Percentiles rank a stretch among this genome's conserved stretches.
Conservation (phyloP, 2,113 vertebrate species). For the Lepidothrix coronata region DNA sequence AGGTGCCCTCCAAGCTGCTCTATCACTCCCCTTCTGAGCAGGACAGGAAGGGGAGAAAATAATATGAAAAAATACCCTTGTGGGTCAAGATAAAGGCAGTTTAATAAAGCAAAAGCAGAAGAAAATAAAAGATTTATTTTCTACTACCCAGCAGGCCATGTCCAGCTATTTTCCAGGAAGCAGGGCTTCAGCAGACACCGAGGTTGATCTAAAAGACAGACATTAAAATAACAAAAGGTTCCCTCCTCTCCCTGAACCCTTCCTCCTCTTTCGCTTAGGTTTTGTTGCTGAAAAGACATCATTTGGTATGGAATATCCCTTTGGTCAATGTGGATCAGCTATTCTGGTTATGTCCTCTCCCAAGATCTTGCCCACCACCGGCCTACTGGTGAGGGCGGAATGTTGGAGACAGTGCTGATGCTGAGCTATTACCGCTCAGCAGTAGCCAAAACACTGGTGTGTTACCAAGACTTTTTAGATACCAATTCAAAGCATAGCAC, state of each 20-base stretch:
- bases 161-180: not conserved
- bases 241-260: not conserved
- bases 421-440: not conserved
- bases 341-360: not conserved
- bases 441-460: not conserved
- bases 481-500: not conserved
- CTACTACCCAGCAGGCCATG: not conserved
- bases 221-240: not conserved
- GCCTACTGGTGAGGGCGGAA: fast-evolving
- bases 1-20: not conserved
- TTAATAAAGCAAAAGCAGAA: not conserved
- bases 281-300: not conserved
- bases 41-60: not conserved
- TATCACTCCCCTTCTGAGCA: not conserved
- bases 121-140: not conserved
- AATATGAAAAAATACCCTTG: not conserved
- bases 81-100: not conserved
- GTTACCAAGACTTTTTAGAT: not conserved
- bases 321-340: not conserved
- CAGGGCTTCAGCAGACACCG: not conserved
- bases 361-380: not conserved
- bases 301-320: not conserved
- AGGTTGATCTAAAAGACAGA: not conserved
- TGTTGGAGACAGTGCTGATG: not conserved
- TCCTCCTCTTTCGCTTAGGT: not conserved